Base-by-base conservation (phyloP, 2,113 vertebrate species). In the Thinocorus orbignyianus region DNA sequence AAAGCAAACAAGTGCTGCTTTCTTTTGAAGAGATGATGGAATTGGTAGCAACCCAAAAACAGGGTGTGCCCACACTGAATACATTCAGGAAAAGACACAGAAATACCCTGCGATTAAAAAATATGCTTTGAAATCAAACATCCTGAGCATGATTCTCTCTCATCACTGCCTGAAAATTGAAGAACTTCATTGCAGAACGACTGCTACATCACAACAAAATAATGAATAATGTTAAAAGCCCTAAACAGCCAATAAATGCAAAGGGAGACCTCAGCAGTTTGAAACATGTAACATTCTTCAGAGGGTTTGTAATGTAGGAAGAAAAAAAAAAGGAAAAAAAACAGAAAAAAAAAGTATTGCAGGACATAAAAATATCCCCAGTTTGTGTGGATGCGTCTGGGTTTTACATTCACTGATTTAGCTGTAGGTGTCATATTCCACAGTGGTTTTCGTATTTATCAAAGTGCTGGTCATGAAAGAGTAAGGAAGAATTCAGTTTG, bases 281-380 rank as follows among this genome's bases (percentile, higher is more conserved):
- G 74, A 76, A 72, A 94, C 64, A 94, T 66, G 60, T 55, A 90
- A 88, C 79, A 95, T 95, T 93, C 79, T 92, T 94, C 54, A 83
- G 71, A 83, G 28, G 17, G n/a, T 76, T 96, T 86, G 78, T 95
- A 94, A 96, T 93, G 80, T 5, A 5, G 42, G 66, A 65, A 77
- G 20, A 13, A 70, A 81, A 86, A 69, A 81, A 86, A 70, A n/a
- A n/a, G n/a, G n/a, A n/a, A n/a, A n/a, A n/a, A n/a, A n/a, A n/a
- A n/a, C n/a, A n/a, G n/a, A n/a, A n/a, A 44, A 17, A 41, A 41
- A 25, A 11, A 39, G 4, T 51, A 70, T 58, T 80, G 77, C 20
- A 76, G 62, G 69, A 76, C 19, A 66, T 46, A 91, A 95, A 95
- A 94, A 77, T 94, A 95, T 44, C 28, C n/a, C 15, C 7, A 42